These are phyloP conservation scores for Gambusia holbrooki DNA, from an alignment of 2,113 vertebrate species.

Conservation along the genomic window DNA sequence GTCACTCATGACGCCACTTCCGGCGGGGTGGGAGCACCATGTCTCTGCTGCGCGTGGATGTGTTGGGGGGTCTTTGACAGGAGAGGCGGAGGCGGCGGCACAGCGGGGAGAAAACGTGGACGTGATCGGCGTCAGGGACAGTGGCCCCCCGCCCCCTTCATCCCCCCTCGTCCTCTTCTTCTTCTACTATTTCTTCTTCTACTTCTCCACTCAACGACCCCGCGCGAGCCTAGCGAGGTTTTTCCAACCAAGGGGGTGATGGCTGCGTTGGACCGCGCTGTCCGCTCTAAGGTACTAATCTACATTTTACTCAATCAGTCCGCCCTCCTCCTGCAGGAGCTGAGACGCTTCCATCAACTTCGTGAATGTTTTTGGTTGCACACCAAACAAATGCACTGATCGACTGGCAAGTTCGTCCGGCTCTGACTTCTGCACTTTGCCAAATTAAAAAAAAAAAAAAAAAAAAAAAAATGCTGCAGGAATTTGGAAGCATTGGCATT, in stretches of 20 bases:
- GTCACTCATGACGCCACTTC: constrained; percentile 75
- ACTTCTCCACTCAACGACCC: constrained; percentile 10
- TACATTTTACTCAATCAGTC: constrained; percentile 9
- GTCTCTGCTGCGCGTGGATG: constrained; percentile 62
- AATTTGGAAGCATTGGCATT: constrained; percentile 16
- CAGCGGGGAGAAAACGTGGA: constrained; percentile 64
- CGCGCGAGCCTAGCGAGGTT: constrained; percentile 15
- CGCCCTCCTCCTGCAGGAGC: constrained; percentile 26
- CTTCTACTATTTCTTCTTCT: neutral
- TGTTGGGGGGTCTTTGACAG: constrained; percentile 80
- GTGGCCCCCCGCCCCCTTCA: neutral
- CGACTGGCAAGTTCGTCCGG: neutral
- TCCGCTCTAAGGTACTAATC: constrained; percentile 58
- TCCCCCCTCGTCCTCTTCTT: neutral
- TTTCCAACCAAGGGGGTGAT: constrained; percentile 56
- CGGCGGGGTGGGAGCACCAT: constrained; percentile 57
- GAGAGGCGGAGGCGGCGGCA: constrained; percentile 52
- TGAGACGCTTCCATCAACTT: neutral
- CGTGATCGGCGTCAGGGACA: constrained; percentile 46
- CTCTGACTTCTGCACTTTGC: neutral
- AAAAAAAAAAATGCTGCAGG: neutral
- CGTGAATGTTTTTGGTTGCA: neutral
- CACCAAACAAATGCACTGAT: neutral
- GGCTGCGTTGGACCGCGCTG: constrained; percentile 53
- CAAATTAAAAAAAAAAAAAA: no score